Evolutionary conservation across 2,888 invertebrate species (phyloP), one percentile per base, ranked within the genome.

Genomic region (Glomeris marginata): DNA sequence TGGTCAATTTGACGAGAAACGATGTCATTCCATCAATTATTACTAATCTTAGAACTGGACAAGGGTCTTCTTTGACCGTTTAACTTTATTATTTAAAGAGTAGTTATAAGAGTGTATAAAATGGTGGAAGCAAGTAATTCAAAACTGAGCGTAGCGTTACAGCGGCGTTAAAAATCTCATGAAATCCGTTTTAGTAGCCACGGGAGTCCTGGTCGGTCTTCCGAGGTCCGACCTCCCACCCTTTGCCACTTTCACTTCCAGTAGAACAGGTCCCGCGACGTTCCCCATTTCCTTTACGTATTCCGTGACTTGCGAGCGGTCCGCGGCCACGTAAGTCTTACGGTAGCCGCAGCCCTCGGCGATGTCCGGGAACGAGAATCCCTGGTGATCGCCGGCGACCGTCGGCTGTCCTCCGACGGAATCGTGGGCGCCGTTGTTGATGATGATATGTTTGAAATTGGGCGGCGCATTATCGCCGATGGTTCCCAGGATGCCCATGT

Each of bases 401-500:
- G 66, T 67, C 3, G 66, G 67, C 55, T 69, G 69, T 2, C 68
- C 69, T 28, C 69, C 69, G 1, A 69, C 69, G 16, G 67, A 68
- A 53, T 70, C 69, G 56, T 70, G 69, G 21, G 65, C 63, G 36
- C 68, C 68, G 54, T 70, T 70, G 56, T 69, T 70, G 51, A 70
- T 60, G 33, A 69, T 60, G 35, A 70, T 62, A 52, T 70, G 69
- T 49, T 63, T 66, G 33, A 66, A 62, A 53, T 70, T 69, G 2
- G 57, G 42, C n/a, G 64, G 64, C 3, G 54, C 58, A 20, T 55
- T 57, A 41, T 63, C 65, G 16, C 66, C 69, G 18, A 69, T 59
- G 1, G 65, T 66, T 40, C 67, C 66, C 53, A 68, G 52, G 37
- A 64, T 52, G 33, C 69, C 69, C 66, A 69, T 65, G 56, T 69